Conservation (phyloP, 35 echinoderm and acorn worm genomes). For the Hemicentrotus pulcherrimus region DNA sequence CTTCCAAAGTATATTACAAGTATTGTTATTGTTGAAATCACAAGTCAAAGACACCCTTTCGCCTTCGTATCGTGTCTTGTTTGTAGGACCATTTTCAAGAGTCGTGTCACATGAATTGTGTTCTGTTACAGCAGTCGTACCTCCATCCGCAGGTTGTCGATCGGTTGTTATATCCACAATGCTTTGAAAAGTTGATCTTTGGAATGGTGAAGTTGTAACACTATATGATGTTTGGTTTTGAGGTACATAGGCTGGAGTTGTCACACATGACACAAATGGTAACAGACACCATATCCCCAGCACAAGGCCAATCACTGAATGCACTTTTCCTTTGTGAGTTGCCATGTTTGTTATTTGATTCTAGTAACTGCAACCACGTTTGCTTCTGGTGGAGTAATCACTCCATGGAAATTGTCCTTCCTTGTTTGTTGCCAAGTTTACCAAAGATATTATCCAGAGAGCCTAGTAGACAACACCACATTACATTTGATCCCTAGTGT, state of each 20-base stretch:
- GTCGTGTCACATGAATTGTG: not conserved
- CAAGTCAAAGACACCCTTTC: not conserved
- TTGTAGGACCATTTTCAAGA: not conserved
- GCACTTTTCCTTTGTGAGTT: not conserved
- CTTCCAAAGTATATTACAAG: not conserved
- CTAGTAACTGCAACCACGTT: not conserved
- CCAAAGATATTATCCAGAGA: too few relatives aligned
- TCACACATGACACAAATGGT: not conserved
- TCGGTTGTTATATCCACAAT: not conserved
- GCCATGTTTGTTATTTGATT: not conserved
- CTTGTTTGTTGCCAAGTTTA: too few relatives aligned
- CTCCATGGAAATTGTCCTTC: too few relatives aligned
- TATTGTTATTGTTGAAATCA: constrained; percentile 8
- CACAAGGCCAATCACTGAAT: not conserved
- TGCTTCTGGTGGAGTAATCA: not conserved
- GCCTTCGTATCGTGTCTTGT: not conserved
- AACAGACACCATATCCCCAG: not conserved
- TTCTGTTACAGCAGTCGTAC: not conserved
- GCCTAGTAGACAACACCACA: too few relatives aligned
- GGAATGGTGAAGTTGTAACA: too few relatives aligned
- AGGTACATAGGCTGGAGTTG: not conserved
- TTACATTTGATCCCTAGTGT: too few relatives aligned
- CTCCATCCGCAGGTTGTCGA: not conserved
- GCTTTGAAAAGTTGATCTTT: too few relatives aligned
- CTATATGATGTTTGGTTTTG: too few relatives aligned